These are phyloP conservation scores for Oplegnathus fasciatus DNA, from an alignment of 2,113 vertebrate genomes.

Conservation along the genomic window DNA sequence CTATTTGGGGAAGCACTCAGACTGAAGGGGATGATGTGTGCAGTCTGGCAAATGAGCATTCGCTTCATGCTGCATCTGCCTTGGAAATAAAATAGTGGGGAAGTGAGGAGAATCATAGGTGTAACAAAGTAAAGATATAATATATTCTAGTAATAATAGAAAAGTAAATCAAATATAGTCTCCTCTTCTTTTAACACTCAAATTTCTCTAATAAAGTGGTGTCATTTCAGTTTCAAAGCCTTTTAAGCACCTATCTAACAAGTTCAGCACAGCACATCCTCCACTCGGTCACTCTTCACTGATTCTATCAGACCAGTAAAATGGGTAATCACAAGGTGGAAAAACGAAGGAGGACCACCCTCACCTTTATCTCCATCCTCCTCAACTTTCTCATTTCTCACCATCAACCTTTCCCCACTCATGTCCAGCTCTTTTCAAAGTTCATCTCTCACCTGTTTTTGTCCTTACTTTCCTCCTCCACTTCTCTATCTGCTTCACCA, in stretches of 20 bases:
- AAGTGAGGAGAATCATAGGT: constrained; percentile 2
- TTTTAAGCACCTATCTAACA: constrained; percentile 18
- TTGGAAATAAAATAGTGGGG: constrained; percentile 33
- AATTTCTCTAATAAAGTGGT: background rate
- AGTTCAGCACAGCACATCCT: constrained; percentile 5
- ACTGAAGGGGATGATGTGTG: constrained; percentile 3
- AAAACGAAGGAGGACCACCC: background rate
- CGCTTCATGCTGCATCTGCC: constrained; percentile 13
- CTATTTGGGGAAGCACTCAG: constrained; percentile 36
- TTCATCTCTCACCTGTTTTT: background rate
- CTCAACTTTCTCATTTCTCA: background rate
- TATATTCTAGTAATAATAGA: background rate
- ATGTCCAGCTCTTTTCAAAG: background rate
- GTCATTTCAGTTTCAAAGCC: background rate
- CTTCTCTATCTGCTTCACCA: background rate
- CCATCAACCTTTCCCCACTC: constrained; percentile 2
- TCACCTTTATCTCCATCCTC: constrained; percentile 8
- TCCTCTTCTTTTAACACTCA: background rate
- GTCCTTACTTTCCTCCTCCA: background rate
- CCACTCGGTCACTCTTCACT: background rate
- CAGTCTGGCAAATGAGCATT: constrained; percentile 22
- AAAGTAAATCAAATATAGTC: constrained; percentile 3
- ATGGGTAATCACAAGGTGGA: background rate
- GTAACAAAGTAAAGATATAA: background rate
- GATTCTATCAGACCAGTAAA: constrained; percentile 27